Base-by-base conservation (phyloP, 2,113 vertebrate genomes). In the Fulica atra region DNA sequence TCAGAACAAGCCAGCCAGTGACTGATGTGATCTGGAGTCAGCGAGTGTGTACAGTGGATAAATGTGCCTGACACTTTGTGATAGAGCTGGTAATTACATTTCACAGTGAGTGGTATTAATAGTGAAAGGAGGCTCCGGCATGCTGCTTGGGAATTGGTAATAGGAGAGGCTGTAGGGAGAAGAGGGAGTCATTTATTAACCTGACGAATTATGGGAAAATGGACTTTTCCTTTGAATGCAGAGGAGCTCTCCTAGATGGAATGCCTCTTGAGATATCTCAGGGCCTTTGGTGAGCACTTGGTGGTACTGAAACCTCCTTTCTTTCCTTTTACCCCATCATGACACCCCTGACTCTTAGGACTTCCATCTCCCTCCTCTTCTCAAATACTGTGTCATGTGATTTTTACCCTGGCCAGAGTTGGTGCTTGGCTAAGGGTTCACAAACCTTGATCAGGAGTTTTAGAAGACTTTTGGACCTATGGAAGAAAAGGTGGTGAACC, bases 81-180 rank as follows among this genome's bases (percentile, higher is more conserved):
- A 97, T 97, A 96, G 96, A 97, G 96, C 96, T 97, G 92, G 97
- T 97, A 97, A 98, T 98, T 98, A 98, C 97, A 97, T 98, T 97
- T 98, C 96, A 93, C 95, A 86, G 89, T 96, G 97, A 98, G 96
- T 71, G 85, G 97, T 98, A 98, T 98, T 98, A 97, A 98, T 97
- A 97, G 95, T 88, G 96, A 96, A 97, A 90, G 93, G 96, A 87
- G 77, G 79, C 92, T 95, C 91, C 76, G 31, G 95, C 82, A 40
- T 72, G 63, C 89, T 81, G 92, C 77, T 28, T 64, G 96, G 95
- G 97, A 94, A 89, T 81, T 76, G 76, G 93, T 96, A 93, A 83
- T 83, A 78, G 48, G 71, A 88, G 92, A 94, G 56, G 82, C 96
- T 96, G 91, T 28, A 31, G 83, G 95, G 79, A 91, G 93, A 88